Percentiles rank a stretch among this genome's conserved stretches.
These are phyloP conservation scores for Drosophila stalkeri DNA, from an alignment of 2,888 invertebrate species.

Conservation along the genomic window DNA sequence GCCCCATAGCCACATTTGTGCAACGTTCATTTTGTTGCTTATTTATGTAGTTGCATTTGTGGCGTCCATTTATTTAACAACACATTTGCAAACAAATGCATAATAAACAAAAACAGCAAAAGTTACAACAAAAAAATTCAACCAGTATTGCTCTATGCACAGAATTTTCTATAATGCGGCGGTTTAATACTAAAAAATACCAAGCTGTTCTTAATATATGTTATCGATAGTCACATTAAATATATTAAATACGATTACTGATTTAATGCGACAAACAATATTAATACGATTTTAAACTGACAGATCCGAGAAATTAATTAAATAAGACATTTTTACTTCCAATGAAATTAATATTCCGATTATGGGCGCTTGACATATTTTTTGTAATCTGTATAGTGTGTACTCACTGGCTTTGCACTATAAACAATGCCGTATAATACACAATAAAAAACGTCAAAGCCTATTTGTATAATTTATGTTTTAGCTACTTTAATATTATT, in stretches of 20 bases:
- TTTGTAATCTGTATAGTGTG: neutral
- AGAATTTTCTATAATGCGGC: constrained; percentile 43
- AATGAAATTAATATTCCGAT: neutral
- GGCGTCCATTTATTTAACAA: constrained; percentile 64
- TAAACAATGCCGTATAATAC: constrained; percentile 18
- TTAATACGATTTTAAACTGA: too few relatives aligned
- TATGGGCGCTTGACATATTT: neutral
- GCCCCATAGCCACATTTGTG: constrained; percentile 43
- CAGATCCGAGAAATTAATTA: neutral
- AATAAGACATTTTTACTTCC: neutral
- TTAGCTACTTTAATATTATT: neutral
- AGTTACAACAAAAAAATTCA: constrained; percentile 66
- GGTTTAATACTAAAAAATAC: constrained; percentile 37
- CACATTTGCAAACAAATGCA: constrained; percentile 51
- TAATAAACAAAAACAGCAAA: constrained; percentile 71
- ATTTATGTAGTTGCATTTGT: constrained; percentile 44
- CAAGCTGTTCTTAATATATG: neutral
- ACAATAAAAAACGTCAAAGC: constrained; percentile 6
- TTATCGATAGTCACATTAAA: constrained; percentile 5
- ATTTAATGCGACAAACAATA: neutral
- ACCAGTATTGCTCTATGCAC: constrained; percentile 61
- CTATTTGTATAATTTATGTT: neutral
- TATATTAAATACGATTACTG: neutral
- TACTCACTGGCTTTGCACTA: constrained; percentile 15
- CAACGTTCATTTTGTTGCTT: constrained; percentile 46